phyloP scores from a whole-genome alignment of 23 tunicate species.

The Styela clava region DNA sequence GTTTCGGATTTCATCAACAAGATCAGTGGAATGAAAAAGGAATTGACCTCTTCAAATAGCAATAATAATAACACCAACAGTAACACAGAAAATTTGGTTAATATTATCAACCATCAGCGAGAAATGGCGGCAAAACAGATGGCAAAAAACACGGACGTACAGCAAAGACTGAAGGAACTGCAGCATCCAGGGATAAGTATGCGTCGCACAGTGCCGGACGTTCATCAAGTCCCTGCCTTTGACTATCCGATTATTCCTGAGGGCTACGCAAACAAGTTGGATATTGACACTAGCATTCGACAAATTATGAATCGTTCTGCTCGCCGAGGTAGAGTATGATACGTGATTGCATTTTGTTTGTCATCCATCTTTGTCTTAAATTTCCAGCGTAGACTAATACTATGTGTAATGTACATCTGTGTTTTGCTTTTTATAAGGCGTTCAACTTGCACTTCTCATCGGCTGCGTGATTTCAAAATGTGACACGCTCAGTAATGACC shows the following conservation, averaged over 20 bases:
- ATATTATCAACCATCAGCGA: conserved; percentile 26
- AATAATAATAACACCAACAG: not conserved
- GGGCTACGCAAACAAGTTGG: conserved; percentile 60
- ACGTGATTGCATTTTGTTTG: too few relatives aligned
- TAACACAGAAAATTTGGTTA: conserved; percentile 2
- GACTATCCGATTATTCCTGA: conserved; percentile 62
- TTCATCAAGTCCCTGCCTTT: conserved; percentile 6
- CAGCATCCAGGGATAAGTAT: conserved; percentile 55
- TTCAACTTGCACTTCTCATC: too few relatives aligned
- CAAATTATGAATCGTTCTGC: conserved; percentile 46
- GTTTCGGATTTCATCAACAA: conserved; percentile 37
- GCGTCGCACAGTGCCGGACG: conserved; percentile 60
- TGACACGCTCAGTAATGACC: too few relatives aligned
- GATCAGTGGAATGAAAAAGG: conserved; percentile 33
- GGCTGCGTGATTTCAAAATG: too few relatives aligned
- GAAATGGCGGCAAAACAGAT: conserved; percentile 25
- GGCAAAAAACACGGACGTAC: conserved; percentile 61
- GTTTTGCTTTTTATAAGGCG: too few relatives aligned
- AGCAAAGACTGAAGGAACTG: conserved; percentile 76
- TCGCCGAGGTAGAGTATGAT: conserved; percentile 51
- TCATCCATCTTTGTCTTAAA: too few relatives aligned
- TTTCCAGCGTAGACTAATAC: too few relatives aligned
- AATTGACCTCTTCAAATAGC: not conserved
- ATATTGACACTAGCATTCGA: conserved; percentile 58
- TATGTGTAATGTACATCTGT: too few relatives aligned